Evolutionary conservation across 2,113 vertebrate species (phyloP), one percentile per base, ranked within the genome.

Genomic region (Anoura caudifer): DNA sequence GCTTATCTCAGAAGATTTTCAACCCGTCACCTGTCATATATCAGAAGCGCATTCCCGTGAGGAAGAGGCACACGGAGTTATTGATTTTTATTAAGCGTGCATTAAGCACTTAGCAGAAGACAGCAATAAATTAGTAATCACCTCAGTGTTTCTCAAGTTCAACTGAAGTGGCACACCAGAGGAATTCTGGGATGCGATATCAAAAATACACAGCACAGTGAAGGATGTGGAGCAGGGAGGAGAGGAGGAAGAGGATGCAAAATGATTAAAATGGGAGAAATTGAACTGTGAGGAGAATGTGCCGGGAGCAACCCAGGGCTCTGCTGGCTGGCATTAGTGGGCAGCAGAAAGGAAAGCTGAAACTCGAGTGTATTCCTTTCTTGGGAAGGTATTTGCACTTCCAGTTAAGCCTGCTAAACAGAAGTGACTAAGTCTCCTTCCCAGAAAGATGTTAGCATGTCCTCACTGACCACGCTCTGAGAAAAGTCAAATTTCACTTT

Each of bases 91-190:
- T 54, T 93, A 95, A 90, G 76, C 87, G 87, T 93, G 88, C 87
- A 95, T 95, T 97, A 98, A 98, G 97, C 33, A 4, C 96, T 98
- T 91, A 97, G 94, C 90, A 95, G 75, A 95, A 97, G 94, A 91
- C 84, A 96, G 94, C 91, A 98, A 43, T 96, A 96, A 98, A 98
- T 98, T 72, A 96, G 81, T 97, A 90, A 97, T 97, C 94, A 92
- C 94, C 76, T 97, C 81, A 54, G 56, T 47, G 54, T 89, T 97
- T 92, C 98, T 83, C 96, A 96, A 87, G 87, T 95, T 95, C 82
- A 56, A 3, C 54, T 94, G 89, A 98, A 97, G 67, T 70, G 41
- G 80, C 82, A 84, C 63, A 89, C 61, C 13, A 96, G 92, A 92
- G 95, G 75, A 86, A 97, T 85, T 76, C 83, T 2, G 0, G 90